Conservation (phyloP, 2,113 vertebrate species). For the Probosciger aterrimus region DNA sequence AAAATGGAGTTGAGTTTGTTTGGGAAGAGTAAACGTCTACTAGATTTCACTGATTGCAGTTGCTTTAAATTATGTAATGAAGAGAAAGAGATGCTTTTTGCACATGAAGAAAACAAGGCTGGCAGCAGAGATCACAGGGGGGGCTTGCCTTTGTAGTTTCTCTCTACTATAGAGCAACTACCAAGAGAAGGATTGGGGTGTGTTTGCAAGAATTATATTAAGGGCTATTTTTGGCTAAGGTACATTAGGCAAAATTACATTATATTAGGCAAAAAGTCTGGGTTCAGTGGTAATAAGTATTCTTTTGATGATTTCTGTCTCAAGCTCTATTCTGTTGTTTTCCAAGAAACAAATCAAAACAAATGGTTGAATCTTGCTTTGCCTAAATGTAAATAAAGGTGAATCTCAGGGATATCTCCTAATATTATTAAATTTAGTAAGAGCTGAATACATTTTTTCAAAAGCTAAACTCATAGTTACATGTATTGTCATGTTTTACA, state of each 20-base stretch:
- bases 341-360: neutral
- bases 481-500: neutral
- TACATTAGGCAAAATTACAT: neutral
- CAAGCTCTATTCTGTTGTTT: neutral
- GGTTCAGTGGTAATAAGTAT: neutral
- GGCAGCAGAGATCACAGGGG: neutral
- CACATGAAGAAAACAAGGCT: neutral
- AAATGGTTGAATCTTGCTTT: neutral
- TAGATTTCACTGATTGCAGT: conserved; percentile 11
- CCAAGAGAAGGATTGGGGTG: neutral
- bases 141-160: neutral
- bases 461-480: neutral
- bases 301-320: neutral
- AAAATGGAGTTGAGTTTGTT: neutral
- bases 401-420: neutral
- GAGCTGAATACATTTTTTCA: neutral
- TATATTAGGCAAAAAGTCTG: neutral
- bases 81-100: neutral
- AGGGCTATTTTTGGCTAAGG: neutral
- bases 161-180: neutral
- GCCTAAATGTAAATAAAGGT: neutral
- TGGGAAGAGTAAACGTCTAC: neutral
- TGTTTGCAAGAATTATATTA: neutral
- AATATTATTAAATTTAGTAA: neutral
- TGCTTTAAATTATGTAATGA: conserved; percentile 17